These are phyloP conservation scores for Tuta absoluta DNA, from an alignment of 2,888 invertebrate genomes.

Conservation along the genomic window DNA sequence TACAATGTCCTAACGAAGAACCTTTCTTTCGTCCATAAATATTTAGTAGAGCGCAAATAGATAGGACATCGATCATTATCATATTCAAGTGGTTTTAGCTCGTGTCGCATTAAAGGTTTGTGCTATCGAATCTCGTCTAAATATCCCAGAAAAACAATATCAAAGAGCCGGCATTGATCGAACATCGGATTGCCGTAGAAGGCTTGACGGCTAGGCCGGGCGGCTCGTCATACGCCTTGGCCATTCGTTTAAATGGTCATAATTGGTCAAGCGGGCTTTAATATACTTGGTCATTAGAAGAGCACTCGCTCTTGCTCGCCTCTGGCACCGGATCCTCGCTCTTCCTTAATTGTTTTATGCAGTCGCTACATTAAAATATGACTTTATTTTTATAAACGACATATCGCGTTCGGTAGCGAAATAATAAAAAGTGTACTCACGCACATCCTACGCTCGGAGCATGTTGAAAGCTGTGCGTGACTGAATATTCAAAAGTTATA, in stretches of 20 bases:
- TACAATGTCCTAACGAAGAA: constrained; percentile 31
- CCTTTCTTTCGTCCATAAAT: constrained; percentile 38
- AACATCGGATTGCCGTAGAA: constrained; percentile 70
- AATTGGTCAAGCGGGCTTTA: constrained; percentile 68
- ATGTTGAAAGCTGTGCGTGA: constrained; percentile 70
- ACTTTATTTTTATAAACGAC: constrained; percentile 40
- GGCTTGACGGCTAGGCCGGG: constrained; percentile 63
- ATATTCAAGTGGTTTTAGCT: constrained; percentile 40
- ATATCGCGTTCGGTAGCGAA: constrained; percentile 46
- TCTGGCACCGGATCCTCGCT: constrained; percentile 31
- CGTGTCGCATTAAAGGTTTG: constrained; percentile 39
- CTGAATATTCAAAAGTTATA: constrained; percentile 70
- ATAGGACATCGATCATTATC: constrained; percentile 43
- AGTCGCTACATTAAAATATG: constrained; percentile 38
- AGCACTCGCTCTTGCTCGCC: constrained; percentile 43
- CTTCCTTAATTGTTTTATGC: constrained; percentile 40
- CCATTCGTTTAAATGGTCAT: constrained; percentile 74
- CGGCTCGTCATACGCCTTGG: constrained; percentile 63
- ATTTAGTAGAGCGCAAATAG: constrained; percentile 42
- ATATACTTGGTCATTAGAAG: constrained; percentile 66
- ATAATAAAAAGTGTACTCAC: constrained; percentile 45
- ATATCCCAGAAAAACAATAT: constrained; percentile 65
- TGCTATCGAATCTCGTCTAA: constrained; percentile 59
- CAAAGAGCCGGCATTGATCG: constrained; percentile 64
- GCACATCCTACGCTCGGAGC: constrained; percentile 41